Evolutionary conservation across 2,888 invertebrate species (phyloP), one percentile per base, ranked within the genome.

Genomic region (Drosophila mettleri): DNA sequence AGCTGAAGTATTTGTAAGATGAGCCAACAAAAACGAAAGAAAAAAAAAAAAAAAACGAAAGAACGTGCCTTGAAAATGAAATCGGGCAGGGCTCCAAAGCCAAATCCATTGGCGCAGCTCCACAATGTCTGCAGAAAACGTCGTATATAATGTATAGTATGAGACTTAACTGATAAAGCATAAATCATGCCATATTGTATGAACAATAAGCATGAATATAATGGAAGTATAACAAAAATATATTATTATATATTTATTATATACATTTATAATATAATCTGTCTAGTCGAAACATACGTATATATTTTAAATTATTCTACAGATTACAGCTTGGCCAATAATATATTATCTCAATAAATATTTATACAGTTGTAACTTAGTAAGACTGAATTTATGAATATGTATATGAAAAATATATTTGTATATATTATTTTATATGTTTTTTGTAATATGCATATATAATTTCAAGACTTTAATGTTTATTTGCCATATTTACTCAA

Each of bases 31-130:
- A 7, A n/a, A 54, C 24, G 16, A 14, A 3, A 29, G 46, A 43
- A 53, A 7, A n/a, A 54, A 36, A 24, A 14, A 3, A 52, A 69
- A 61, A 31, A 53, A 53, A 68, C 55, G 60, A 45, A 6, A 16
- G 10, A 45, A 45, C 45, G 45, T 85, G 80, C 45, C 59, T 67
- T 51, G 80, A 51, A 79, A 75, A 34, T 58, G 27, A 39, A 82
- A 63, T 57, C 43, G 43, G 27, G 29, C 34, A 54, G 38, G 27
- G 48, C 55, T 33, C 38, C 43, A 49, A 36, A 33, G 24, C n/a
- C 46, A 54, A n/a, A n/a, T n/a, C n/a, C n/a, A 49, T 59, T 34
- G 27, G 6, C 34, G 27, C 43, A 71, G 61, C 71, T 74, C 70
- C 74, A 58, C 41, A 46, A 63, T 39, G 78, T 78, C 70, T 81